These are phyloP conservation scores for Gymnocypris eckloni DNA, from an alignment of 2,797 vertebrate species.

Conservation along the genomic window DNA sequence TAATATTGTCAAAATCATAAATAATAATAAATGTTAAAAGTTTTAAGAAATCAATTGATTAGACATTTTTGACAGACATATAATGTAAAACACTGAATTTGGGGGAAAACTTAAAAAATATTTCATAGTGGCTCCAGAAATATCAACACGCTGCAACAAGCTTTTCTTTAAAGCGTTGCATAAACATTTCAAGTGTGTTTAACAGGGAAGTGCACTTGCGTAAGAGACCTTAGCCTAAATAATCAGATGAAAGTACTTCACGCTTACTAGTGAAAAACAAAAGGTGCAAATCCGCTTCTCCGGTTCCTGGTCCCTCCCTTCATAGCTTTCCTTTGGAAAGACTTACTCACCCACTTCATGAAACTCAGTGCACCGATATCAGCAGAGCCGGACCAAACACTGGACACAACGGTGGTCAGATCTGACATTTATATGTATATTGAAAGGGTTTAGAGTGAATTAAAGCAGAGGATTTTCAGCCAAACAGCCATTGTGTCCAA, in stretches of 20 bases:
- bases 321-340: neutral
- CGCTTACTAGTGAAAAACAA: slow-evolving; percentile 35
- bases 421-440: neutral
- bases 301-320: neutral
- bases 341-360: neutral
- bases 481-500: neutral
- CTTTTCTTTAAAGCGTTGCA: neutral
- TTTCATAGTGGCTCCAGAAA: neutral
- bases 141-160: neutral
- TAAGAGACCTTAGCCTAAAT: slow-evolving; percentile 8
- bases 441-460: neutral
- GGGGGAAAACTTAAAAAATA: neutral
- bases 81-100: neutral
- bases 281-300: slow-evolving; percentile 27
- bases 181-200: neutral
- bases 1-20: neutral
- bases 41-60: neutral
- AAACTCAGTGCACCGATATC: neutral
- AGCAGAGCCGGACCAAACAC: neutral
- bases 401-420: neutral
- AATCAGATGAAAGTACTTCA: slow-evolving; percentile 33
- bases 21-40: neutral
- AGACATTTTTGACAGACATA: neutral
- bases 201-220: neutral
- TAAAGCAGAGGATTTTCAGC: neutral